Conservation (phyloP, 30 jellyfish, hydroid and myxozoan species). For the Pseudorhiza aurosa region DNA sequence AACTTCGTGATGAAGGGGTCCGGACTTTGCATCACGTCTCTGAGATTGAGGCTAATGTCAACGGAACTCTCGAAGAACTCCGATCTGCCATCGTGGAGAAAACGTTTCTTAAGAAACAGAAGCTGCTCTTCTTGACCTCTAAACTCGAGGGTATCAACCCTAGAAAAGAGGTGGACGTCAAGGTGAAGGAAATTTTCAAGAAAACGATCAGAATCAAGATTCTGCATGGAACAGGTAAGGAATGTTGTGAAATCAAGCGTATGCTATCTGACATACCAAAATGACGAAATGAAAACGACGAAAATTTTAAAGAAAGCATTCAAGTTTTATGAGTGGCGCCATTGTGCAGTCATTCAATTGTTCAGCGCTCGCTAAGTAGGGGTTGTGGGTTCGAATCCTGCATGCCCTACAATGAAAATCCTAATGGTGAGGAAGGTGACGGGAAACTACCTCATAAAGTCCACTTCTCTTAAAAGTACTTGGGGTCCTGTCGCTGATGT, state of each 20-base stretch:
- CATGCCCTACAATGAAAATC: no score
- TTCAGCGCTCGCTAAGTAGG: no score
- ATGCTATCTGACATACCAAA: background rate
- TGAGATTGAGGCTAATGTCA: slow-evolving; percentile 30
- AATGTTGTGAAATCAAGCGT: background rate
- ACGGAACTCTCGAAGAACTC: slow-evolving; percentile 59
- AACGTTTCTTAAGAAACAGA: slow-evolving; percentile 39
- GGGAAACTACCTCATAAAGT: no score
- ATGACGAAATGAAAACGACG: no score
- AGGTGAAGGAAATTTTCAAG: slow-evolving; percentile 39
- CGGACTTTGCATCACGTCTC: slow-evolving; percentile 33
- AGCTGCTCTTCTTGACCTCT: slow-evolving; percentile 62
- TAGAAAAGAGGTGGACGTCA: slow-evolving; percentile 42
- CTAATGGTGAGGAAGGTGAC: no score
- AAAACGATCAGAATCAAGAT: slow-evolving; percentile 36
- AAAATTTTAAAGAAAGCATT: no score
- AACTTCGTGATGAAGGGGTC: slow-evolving; percentile 64
- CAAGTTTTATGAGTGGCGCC: no score
- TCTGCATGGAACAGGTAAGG: slow-evolving; percentile 70
- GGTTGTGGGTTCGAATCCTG: no score
- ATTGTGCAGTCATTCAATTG: no score
- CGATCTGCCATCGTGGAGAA: slow-evolving; percentile 20
- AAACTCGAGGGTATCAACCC: slow-evolving; percentile 68
- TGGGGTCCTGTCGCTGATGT: no score
- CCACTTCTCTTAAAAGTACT: no score